Base-by-base conservation (phyloP, 2,888 invertebrate species). In the Leptinotarsa juncta region DNA sequence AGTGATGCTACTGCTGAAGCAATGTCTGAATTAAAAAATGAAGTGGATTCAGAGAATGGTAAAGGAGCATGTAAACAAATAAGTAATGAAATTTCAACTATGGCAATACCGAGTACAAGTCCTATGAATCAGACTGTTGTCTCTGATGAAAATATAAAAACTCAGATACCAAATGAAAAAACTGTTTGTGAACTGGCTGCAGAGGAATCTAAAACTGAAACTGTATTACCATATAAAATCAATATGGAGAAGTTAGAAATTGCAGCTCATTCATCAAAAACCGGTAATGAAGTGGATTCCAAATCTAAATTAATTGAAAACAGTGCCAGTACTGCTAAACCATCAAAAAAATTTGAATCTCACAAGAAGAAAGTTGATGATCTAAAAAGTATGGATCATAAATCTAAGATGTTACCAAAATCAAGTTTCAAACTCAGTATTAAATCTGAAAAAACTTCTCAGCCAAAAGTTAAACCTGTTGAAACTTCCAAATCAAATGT, bases 281-380 rank as follows among this genome's bases (percentile, higher is more conserved):
- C 1, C 4, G 12, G 12, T 4, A 57, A 14, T 23, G 57, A 62
- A 62, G 5, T 62, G 32, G 62, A 26, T 32, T 62, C 42, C 5
- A 42, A 62, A 62, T 3, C 20, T 1, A 62, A 62, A 62, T 32
- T n/a, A 62, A 14, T 18, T n/a, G 62, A 62, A n/a, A 62, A 62
- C 5, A 10, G 10, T 42, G 10, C n/a, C 7, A 62, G 42, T 42
- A 32, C 62, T 62, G 60, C 49, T 62, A 70, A 74, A 62, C 23
- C 65, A 12, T 32, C 53, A 3, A 71, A 67, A 53, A 70, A 66
- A 65, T 7, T 48, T 26, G 74, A 74, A 50, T 42, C 67, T 4
- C n/a, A 10, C 7, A 76, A 76, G 60, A 77, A 72, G 50, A 74
- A 74, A 65, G 18, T 26, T 3, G 77, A 77, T 18, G 16, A 65